These are phyloP conservation scores for Tadarida brasiliensis DNA, from an alignment of 2,797 vertebrate genomes.

Conservation along the genomic window DNA sequence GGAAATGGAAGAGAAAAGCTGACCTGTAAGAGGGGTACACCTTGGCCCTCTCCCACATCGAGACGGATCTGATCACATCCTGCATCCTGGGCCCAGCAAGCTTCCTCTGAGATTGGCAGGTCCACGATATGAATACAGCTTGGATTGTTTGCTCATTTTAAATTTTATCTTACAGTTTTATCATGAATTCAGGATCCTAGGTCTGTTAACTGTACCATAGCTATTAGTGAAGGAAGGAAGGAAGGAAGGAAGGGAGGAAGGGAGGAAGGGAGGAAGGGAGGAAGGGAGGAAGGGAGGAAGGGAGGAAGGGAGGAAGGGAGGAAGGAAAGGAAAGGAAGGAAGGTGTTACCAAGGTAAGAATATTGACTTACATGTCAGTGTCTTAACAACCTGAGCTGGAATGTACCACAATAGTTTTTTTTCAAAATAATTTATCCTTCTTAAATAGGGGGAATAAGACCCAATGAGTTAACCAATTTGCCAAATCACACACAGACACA, in stretches of 20 bases:
- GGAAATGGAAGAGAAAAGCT: background rate
- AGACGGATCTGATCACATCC: background rate
- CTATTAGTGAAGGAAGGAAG: background rate
- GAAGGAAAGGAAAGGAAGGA: background rate
- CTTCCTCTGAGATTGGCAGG: background rate
- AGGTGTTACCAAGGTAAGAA: background rate
- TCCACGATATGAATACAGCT: background rate
- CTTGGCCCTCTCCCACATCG: background rate
- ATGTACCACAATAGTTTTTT: background rate
- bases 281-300: background rate
- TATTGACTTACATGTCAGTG: background rate
- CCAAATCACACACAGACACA: background rate
- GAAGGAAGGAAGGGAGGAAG: background rate
- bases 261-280: background rate
- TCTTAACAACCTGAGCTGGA: background rate
- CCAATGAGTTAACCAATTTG: background rate
- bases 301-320: too few relatives aligned
- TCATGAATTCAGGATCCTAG: background rate
- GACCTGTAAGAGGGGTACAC: accelerated
- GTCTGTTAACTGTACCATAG: background rate
- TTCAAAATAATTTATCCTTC: background rate
- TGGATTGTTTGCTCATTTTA: background rate
- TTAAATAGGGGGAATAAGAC: background rate
- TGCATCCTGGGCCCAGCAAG: background rate
- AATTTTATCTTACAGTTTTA: background rate